Percentiles rank a stretch among this genome's conserved stretches.
Conservation (phyloP, 2,113 vertebrate genomes). For the Salvator merianae region DNA sequence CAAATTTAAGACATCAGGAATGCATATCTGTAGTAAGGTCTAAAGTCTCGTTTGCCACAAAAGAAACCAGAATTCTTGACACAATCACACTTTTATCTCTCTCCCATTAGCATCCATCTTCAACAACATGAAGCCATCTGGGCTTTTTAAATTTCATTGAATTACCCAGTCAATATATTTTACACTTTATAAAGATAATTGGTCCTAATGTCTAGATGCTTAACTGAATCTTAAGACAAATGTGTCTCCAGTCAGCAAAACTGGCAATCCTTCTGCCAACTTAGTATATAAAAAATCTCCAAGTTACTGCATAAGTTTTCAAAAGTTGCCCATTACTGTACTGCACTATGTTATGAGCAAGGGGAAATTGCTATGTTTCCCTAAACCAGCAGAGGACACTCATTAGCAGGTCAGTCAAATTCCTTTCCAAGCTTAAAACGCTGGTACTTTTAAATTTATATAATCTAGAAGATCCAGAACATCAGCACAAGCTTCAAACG, state of each 20-base stretch:
- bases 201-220: conserved; percentile 38
- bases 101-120: conserved; percentile 46
- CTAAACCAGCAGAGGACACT: conserved; percentile 56
- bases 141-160: conserved; percentile 50
- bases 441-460: conserved; percentile 36
- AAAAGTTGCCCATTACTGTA: neutral
- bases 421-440: neutral
- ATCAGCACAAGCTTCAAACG: conserved; percentile 25
- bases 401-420: conserved; percentile 39
- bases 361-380: conserved; percentile 24
- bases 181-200: conserved; percentile 54
- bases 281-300: neutral
- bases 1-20: conserved; percentile 53
- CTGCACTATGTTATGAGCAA: neutral
- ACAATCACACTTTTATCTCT: conserved; percentile 57
- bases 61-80: conserved; percentile 58
- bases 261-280: conserved; percentile 11
- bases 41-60: conserved; percentile 52
- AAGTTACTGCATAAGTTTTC: neutral
- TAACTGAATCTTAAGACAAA: neutral
- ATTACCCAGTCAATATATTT: conserved; percentile 57
- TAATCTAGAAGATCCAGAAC: conserved; percentile 29
- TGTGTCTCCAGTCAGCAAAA: neutral
- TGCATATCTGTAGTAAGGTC: conserved; percentile 57
- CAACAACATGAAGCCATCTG: conserved; percentile 59